These are phyloP conservation scores for Apostichopus leukothele DNA, from an alignment of 53 echinoderm and acorn worm genomes.

Conservation along the genomic window DNA sequence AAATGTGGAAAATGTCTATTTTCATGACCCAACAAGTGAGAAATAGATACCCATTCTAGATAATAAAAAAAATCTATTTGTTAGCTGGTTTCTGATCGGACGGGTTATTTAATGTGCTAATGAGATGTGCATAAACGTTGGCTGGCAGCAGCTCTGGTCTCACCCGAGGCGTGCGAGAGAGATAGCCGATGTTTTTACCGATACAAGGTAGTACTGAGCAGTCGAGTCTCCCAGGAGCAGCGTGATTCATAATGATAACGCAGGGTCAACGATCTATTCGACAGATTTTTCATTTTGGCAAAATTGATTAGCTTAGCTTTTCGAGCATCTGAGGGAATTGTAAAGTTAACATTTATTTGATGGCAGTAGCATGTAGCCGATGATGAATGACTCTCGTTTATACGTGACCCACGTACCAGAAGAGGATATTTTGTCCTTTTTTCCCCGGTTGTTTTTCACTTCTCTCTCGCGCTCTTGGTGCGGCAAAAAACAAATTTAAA, in stretches of 20 bases:
- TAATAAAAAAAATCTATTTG: not conserved
- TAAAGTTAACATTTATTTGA: constrained; percentile 36
- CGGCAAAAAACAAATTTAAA: too few species aligned
- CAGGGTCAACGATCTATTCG: constrained; percentile 35
- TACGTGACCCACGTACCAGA: not conserved
- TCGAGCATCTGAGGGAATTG: constrained; percentile 25
- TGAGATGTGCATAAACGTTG: not conserved
- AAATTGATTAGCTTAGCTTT: constrained; percentile 30
- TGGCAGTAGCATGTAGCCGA: not conserved
- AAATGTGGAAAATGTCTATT: too few species aligned
- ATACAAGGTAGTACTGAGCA: not conserved
- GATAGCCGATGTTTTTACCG: not conserved
- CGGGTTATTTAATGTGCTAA: not conserved
- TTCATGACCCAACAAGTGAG: not conserved
- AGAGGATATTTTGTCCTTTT: too few species aligned
- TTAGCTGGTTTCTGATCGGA: not conserved
- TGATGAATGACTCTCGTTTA: not conserved
- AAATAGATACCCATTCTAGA: not conserved
- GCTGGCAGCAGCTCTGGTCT: not conserved
- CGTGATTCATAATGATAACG: constrained; percentile 19
- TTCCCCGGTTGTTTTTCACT: too few species aligned
- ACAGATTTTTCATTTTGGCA: constrained; percentile 12
- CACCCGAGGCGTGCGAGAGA: not conserved
- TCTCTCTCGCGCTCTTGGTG: too few species aligned
- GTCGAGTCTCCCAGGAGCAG: not conserved